Conservation (phyloP, 2,113 vertebrate species). For the Macquaria australasica region DNA sequence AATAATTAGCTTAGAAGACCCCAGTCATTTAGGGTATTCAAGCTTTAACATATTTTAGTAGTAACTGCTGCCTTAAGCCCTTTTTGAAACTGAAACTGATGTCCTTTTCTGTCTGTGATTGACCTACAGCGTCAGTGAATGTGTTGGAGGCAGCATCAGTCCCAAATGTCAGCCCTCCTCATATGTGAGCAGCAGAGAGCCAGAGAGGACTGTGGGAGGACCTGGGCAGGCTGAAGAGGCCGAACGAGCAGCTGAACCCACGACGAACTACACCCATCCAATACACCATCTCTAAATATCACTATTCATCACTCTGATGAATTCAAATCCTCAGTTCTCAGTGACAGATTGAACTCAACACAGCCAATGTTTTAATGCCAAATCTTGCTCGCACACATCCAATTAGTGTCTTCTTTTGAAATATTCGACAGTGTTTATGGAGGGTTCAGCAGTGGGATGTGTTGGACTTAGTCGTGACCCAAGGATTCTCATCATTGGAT, state of each 20-base stretch:
- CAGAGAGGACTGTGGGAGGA: conserved; percentile 35
- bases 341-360: neutral
- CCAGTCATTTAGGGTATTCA: too few species aligned
- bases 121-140: conserved; percentile 27
- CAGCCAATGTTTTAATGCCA: conserved; percentile 54
- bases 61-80: too few species aligned
- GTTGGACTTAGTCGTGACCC: neutral
- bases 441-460: conserved; percentile 16
- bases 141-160: conserved; percentile 23
- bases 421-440: neutral
- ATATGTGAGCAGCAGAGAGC: conserved; percentile 48
- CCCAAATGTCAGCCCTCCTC: conserved; percentile 31
- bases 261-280: neutral
- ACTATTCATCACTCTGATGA: neutral
- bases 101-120: neutral
- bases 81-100: neutral
- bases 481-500: neutral
- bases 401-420: conserved; percentile 36
- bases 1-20: too few species aligned
- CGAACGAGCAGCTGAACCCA: conserved; percentile 27
- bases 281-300: neutral
- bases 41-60: too few species aligned
- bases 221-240: neutral
- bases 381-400: conserved; percentile 48
- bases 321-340: neutral